Percentiles rank a stretch among this genome's conserved stretches.
Conservation (phyloP, 2,888 invertebrate genomes). For the Chloromyia formosa region DNA sequence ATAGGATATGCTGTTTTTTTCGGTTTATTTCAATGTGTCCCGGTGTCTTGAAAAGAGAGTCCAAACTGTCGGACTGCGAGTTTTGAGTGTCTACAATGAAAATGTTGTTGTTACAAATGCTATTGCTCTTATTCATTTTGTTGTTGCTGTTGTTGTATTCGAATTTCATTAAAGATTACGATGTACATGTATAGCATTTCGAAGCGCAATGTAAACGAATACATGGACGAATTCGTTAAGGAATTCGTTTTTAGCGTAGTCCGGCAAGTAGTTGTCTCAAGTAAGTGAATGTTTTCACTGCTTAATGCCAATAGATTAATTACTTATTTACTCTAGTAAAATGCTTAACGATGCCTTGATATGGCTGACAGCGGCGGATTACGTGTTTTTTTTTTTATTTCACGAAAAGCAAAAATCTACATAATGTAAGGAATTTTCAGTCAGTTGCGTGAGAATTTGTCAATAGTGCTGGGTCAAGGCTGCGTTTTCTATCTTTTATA, state of each 20-base stretch:
- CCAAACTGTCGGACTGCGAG: constrained; percentile 3
- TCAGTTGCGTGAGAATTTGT: constrained; percentile 33
- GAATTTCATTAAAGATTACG: background rate
- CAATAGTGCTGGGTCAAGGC: too few species aligned
- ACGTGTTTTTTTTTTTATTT: background rate
- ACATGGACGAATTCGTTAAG: too few species aligned
- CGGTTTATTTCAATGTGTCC: constrained; percentile 32
- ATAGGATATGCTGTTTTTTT: constrained; percentile 41
- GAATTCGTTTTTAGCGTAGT: constrained; percentile 13
- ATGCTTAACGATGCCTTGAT: constrained; percentile 24
- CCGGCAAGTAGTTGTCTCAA: constrained; percentile 23
- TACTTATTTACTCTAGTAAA: constrained; percentile 34
- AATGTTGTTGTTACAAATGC: background rate
- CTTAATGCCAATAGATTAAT: constrained; percentile 44
- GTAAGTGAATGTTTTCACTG: constrained; percentile 20
- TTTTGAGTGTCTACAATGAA: constrained; percentile 18
- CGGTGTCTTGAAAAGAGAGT: background rate
- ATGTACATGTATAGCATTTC: background rate
- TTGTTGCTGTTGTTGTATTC: constrained; percentile 15
- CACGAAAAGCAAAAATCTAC: background rate
- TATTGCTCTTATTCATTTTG: background rate
- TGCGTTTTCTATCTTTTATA: too few species aligned
- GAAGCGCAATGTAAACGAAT: background rate
- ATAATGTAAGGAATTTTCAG: background rate
- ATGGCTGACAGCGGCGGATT: too few species aligned